These are phyloP conservation scores for Torymus tubicola DNA, from an alignment of 2,888 invertebrate genomes.

Conservation along the genomic window DNA sequence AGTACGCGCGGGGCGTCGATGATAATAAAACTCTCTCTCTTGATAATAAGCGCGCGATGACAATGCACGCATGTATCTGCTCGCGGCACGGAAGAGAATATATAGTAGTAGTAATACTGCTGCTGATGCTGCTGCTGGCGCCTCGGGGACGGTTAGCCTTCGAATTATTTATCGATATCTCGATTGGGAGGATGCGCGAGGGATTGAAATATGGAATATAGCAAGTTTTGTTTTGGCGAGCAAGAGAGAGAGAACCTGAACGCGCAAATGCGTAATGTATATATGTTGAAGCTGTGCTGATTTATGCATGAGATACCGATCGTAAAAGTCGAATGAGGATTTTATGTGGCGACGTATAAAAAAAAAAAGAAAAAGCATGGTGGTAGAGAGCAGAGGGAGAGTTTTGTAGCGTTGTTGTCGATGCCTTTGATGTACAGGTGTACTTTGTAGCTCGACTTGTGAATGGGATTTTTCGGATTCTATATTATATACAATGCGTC, in stretches of 20 bases:
- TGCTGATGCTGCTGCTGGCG: constrained; percentile 11
- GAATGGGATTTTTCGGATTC: no score
- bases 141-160: constrained; percentile 22
- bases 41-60: constrained; percentile 54
- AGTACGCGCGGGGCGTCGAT: constrained; percentile 34
- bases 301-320: constrained; percentile 32
- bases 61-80: constrained; percentile 42
- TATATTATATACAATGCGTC: no score
- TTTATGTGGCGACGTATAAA: background rate
- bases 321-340: constrained; percentile 12
- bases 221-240: background rate
- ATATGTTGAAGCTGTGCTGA: no score
- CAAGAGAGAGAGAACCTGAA: constrained; percentile 1
- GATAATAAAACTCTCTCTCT: constrained; percentile 48
- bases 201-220: constrained; percentile 6
- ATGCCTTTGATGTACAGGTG: no score
- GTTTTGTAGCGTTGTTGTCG: no score
- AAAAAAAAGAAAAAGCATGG: no score
- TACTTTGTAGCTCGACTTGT: no score
- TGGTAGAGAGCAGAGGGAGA: no score
- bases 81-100: no score
- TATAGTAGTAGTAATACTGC: constrained; percentile 19
- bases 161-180: constrained; percentile 36
- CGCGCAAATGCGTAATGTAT: background rate
- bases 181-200: constrained; percentile 8